phyloP scores from a whole-genome alignment of 2,888 invertebrate species.

The Branchipolynoe longqiensis region DNA sequence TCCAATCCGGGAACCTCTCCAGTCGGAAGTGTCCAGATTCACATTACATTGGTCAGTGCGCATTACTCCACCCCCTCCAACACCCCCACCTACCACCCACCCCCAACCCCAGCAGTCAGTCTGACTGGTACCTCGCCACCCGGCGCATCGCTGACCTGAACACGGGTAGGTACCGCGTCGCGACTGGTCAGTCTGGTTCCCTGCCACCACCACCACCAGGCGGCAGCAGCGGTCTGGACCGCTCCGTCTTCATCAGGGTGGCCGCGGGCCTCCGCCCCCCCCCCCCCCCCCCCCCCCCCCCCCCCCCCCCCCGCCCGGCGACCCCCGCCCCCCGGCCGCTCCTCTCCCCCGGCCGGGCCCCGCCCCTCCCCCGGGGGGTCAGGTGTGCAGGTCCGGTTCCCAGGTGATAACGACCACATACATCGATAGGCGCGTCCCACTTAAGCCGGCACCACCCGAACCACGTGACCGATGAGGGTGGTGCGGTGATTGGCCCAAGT shows the following conservation, averaged over 20 bases:
- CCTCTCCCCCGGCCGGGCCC: background rate
- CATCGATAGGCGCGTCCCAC: constrained; percentile 19
- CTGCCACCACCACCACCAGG: background rate
- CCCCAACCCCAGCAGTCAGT: too few species aligned
- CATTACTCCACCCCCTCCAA: too few species aligned
- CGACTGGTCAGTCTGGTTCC: too few species aligned
- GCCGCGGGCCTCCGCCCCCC: background rate
- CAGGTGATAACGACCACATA: constrained; percentile 50
- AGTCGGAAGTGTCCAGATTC: too few species aligned
- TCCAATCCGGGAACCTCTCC: too few species aligned
- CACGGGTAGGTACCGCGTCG: too few species aligned
- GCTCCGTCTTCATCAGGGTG: constrained; percentile 40
- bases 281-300: background rate
- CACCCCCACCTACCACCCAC: too few species aligned
- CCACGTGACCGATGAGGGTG: constrained; percentile 9
- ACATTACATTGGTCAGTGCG: too few species aligned
- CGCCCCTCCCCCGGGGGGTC: constrained; percentile 26
- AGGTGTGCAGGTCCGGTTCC: constrained; percentile 5
- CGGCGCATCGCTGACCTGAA: too few species aligned
- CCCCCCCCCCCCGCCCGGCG: background rate
- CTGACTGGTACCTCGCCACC: too few species aligned
- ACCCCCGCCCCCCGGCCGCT: too few species aligned
- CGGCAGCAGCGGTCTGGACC: background rate
- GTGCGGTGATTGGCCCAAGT: constrained; percentile 10
- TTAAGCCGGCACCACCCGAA: constrained; percentile 2